A percentile compares a stretch with the other conserved stretches of the same genome.
Conservation (phyloP, 2,113 vertebrate species). For the human (Homo sapiens) region DNA sequence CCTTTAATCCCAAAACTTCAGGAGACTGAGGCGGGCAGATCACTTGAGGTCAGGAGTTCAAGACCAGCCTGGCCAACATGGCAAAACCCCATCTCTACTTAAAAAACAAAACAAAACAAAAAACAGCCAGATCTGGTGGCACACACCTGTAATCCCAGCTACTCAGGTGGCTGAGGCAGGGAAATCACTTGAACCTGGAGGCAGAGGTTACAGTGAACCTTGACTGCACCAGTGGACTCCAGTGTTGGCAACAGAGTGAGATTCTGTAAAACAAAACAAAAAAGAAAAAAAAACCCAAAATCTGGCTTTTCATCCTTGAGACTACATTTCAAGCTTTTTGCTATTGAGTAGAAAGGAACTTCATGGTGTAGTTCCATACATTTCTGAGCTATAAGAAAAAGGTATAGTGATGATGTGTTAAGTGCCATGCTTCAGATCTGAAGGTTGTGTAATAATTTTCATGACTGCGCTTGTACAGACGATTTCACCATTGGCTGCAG, state of each 20-base stretch:
- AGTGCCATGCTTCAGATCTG: not conserved
- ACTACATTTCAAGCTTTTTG: conserved; percentile 61
- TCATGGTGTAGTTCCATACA: not conserved
- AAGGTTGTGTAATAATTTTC: conserved; percentile 18
- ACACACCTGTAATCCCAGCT: not conserved
- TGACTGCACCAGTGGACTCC: not conserved
- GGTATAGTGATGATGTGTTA: not conserved
- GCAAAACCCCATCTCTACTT: not conserved
- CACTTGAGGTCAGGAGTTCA: not conserved
- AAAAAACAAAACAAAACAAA: not conserved
- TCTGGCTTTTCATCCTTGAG: conserved; percentile 49
- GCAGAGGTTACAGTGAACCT: not conserved
- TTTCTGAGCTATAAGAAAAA: not conserved
- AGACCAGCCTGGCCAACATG: not conserved
- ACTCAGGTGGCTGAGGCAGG: not conserved
- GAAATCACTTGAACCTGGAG: not conserved
- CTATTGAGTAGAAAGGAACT: conserved; percentile 63
- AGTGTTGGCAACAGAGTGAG: not conserved
- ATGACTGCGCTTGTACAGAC: conserved; percentile 1
- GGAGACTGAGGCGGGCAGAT: not conserved
- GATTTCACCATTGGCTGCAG: not conserved
- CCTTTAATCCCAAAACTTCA: not conserved
- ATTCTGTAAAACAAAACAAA: not conserved
- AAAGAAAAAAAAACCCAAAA: not conserved
- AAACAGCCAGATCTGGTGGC: not conserved